Conservation (phyloP, 2,113 vertebrate genomes). For the Phalacrocorax aristotelis region DNA sequence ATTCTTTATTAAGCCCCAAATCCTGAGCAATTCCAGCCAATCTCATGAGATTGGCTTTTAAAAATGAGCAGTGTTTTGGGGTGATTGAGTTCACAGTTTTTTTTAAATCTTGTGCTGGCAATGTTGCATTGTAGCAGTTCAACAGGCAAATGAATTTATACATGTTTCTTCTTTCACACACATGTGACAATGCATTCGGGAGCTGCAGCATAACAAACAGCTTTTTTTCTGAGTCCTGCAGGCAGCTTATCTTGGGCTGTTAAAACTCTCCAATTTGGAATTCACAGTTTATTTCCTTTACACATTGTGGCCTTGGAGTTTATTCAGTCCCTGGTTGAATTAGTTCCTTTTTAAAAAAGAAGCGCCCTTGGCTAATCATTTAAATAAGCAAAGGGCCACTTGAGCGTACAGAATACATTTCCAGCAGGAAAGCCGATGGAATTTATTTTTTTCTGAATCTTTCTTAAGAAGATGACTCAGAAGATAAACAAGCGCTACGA, state of each 20-base stretch:
- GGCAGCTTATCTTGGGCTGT: not conserved
- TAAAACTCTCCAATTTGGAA: not conserved
- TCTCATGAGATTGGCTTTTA: not conserved
- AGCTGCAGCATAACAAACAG: fast-evolving
- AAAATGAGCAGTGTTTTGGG: not conserved
- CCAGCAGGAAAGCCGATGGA: not conserved
- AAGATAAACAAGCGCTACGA: not conserved
- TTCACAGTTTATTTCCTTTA: not conserved
- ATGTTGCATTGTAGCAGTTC: not conserved
- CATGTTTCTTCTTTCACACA: not conserved
- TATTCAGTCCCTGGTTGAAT: not conserved
- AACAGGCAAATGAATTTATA: not conserved
- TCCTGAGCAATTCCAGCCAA: not conserved
- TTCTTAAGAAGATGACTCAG: not conserved
- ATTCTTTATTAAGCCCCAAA: not conserved
- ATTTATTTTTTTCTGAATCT: not conserved
- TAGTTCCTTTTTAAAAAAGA: not conserved
- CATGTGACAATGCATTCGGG: fast-evolving
- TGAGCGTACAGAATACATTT: not conserved
- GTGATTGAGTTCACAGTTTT: not conserved
- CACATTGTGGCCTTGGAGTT: not conserved
- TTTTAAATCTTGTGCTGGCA: not conserved
- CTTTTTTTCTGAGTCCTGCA: not conserved
- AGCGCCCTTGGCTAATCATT: not conserved
- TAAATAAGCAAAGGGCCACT: not conserved